Base-by-base conservation (phyloP, 64 coral and sea anemone species). In the Pocillopora verrucosa region DNA sequence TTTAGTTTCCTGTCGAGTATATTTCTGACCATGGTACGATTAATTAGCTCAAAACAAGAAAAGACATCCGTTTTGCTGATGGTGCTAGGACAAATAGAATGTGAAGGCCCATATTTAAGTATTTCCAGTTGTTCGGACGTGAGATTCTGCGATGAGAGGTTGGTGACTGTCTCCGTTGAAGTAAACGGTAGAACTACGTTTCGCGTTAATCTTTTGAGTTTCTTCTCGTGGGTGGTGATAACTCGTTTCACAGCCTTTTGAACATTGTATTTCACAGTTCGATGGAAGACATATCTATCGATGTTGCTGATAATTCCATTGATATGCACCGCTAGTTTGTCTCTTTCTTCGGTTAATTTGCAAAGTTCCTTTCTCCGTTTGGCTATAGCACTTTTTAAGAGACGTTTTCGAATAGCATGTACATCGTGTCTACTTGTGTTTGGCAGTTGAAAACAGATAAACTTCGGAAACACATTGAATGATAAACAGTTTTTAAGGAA, bases 391-490 rank as follows among this genome's bases (percentile, higher is more conserved):
- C 58, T 62, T 24, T 59, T 22, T 15, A 83, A 26, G 10, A 83
- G 60, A 34, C 80, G 56, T 65, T 83, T 80, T 13, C 80, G 58
- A 34, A 83, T 83, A 73, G 84, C 84, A 36, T 45, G 34, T 10
- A 85, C 82, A 85, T 85, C 82, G 34, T 68, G 61, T 6, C 35
- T 6, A 30, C 68, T 67, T 6, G 64, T 69, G 60, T 85, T 85
- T 13, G 82, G 82, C 16, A 85, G 63, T 34, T 60, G 82, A 85
- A 68, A 85, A 69, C 82, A 81, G 2, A 81, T 7, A 57, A 81
- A 81, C 20, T 81, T 81, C 24, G 79, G 79, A 41, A 80, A 80
- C 5, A 80, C 77, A 36, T 81, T 81, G 45, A 58, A 81, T 16
- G 79, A 76, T 14, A 13, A 26, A n/a, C 73, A 75, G 36, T 17